A percentile compares a stretch with the other conserved stretches of the same genome.
These are phyloP conservation scores for Pocillopora verrucosa DNA, from an alignment of 64 coral and sea anemone species.

Conservation along the genomic window DNA sequence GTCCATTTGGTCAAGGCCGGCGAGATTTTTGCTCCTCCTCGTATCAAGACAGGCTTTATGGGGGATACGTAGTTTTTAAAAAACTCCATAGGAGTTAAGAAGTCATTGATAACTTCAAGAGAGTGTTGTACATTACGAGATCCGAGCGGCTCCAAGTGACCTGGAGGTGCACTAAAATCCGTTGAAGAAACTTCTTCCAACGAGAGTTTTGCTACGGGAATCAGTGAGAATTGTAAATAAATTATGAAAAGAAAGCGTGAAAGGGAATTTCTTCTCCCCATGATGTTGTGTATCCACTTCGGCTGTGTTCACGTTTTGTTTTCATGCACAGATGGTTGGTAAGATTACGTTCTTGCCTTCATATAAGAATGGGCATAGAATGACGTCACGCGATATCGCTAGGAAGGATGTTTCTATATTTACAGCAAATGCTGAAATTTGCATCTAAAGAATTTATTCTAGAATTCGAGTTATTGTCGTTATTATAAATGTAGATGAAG, in stretches of 20 bases:
- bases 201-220: constrained; percentile 23
- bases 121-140: constrained; percentile 60
- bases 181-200: constrained; percentile 15
- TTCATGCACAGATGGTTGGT: too few relatives aligned
- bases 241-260: not conserved
- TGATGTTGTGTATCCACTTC: not conserved
- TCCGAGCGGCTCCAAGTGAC: constrained; percentile 88
- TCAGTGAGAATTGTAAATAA: not conserved
- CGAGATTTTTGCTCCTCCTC: constrained; percentile 88
- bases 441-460: too few relatives aligned
- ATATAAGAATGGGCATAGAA: not conserved
- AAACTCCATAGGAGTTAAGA: constrained; percentile 71
- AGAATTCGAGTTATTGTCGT: too few relatives aligned
- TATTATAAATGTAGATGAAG: too few relatives aligned
- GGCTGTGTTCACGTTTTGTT: too few relatives aligned
- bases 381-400: not conserved
- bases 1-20: constrained; percentile 77
- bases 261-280: not conserved
- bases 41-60: constrained; percentile 74
- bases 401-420: not conserved
- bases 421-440: too few relatives aligned
- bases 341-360: not conserved
- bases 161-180: constrained; percentile 14
- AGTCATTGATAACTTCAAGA: constrained; percentile 59
- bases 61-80: constrained; percentile 68